Evolutionary conservation across 2,797 vertebrate genomes (phyloP), one percentile per base, ranked within the genome.

Genomic region (Octomys mimax): DNA sequence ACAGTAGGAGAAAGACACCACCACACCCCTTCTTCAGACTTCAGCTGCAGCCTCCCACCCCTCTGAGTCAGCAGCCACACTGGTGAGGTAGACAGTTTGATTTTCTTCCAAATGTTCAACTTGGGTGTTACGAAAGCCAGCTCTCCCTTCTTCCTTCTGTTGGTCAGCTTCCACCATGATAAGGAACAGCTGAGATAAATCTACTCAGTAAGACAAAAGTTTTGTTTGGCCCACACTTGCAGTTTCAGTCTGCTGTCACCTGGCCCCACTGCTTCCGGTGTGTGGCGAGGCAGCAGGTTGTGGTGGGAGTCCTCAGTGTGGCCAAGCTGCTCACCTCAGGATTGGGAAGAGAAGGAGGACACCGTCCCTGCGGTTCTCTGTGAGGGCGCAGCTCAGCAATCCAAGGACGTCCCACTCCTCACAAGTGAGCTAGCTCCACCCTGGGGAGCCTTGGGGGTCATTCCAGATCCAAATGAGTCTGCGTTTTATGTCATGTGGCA

Each of bases 281-380:
- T 75, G 73, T 46, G 39, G 42, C 0, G 13, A 75, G 39, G 42
- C 6, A 28, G 22, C 24, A 39, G 39, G 42, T 75, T 10, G 28
- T 16, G 36, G 73, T 75, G 11, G 39, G 73, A 75, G 5, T 5
- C 13, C 5, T 6, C 5, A 13, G 24, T 75, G 24, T 13, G 13
- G 24, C 73, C 28, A 46, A 75, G 39, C 42, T 26, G 6, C 24
- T 75, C 13, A 46, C 42, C 39, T 75, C 39, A 16, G 16, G 12
- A 28, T 13, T 1, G 24, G 73, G 42, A 46, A 73, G 39, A 26
- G 70, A 42, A 39, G 22, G 22, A 24, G 39, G 71, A 75, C 22
- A 1, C 22, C 5, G 73, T 13, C 42, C 12, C 13, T 26, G 7
- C 9, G 7, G 0, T 6, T 18, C 18, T 18, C 66, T 36, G 1